Base-by-base conservation (phyloP, 2,888 invertebrate genomes). In the Luperina testacea region DNA sequence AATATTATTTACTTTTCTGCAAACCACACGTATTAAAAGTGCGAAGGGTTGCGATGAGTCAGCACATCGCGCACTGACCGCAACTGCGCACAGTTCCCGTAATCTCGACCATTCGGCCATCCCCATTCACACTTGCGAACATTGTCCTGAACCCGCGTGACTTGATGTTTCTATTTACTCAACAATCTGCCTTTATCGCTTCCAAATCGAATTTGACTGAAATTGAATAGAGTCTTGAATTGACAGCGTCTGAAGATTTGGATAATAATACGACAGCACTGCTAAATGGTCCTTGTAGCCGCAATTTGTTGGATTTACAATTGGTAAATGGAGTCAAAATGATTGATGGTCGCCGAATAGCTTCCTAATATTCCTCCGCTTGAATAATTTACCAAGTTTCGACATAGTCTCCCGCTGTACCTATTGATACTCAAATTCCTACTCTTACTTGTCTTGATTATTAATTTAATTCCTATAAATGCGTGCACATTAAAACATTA, bases 1-100 rank as follows among this genome's bases (percentile, higher is more conserved):
- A 38, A 38, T 63, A 17, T 24, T 24, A 48, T 61, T 78, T 61
- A 84, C 88, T 86, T 83, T 92, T 91, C 88, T 75, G 78, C 75
- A 59, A 80, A 81, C 84, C 75, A 70, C 80, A 78, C 74, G 13
- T 76, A 68, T 72, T 27, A 57, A 64, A 80, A 83, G 64, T 87
- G 85, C 86, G 86, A 90, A 90, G 90, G 92, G 91, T 87, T 87
- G 90, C 85, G 84, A 88, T 92, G 90, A 91, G 78, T 90, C 90
- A 87, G 90, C 91, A 78, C 69, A 83, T 84, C 85, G 72, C 86
- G 53, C 61, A 24, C 79, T 90, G 87, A 88, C 87, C 89, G 68
- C 83, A 78, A 88, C 89, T 83, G 77, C 71, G 72, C 63, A 78
- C 78, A 73, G 71, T 85, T 73, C 81, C 81, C 72, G 82, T 82